Evolutionary conservation across 2,113 vertebrate genomes (phyloP), one percentile per base, ranked within the genome.

Genomic region (Mormoops blainvillei): DNA sequence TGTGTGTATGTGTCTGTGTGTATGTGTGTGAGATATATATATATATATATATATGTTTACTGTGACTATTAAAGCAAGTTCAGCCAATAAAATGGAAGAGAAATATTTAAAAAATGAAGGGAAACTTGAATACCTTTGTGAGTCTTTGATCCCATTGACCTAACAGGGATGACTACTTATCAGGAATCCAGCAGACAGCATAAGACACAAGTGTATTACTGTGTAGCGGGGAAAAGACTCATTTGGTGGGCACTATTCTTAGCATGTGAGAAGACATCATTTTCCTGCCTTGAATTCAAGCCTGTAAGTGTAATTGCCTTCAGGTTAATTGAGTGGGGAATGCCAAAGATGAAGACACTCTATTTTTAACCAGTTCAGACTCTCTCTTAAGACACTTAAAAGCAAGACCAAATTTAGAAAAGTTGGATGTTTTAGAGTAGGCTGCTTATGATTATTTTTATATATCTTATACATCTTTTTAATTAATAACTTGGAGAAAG

Each of bases 401-500:
- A 92, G 48, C 43, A 89, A 96, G 58, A 63, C 1, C 10, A 83
- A 54, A 36, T 41, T 91, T 97, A 68, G 22, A 68, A 93, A 93
- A 56, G 22, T 24, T 28, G 24, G 1, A 6, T 61, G 33, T 92
- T 90, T 94, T 65, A 58, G 80, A 70, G 20, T 58, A 80, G 36
- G 5, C 6, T 95, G 54, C 24, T 97, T 89, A 76, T 70, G 65
- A 93, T 70, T 71, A 18, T 78, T 31, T 83, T 94, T 86, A 50
- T 88, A 36, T 78, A 92, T 70, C 52, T 94, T 78, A 74, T 84
- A 28, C 5, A 81, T 89, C 18, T 95, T 86, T 11, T 87, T 97
- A 95, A 94, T 94, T 97, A 95, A 92, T 33, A 94, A 67, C 26
- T 71, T 94, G 43, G 58, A 94, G 48, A 94, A 96, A 92, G n/a